A percentile compares a stretch with the other conserved stretches of the same genome.
Conservation (phyloP, 2,113 vertebrate genomes). For the Gnathochromis pfefferi region DNA sequence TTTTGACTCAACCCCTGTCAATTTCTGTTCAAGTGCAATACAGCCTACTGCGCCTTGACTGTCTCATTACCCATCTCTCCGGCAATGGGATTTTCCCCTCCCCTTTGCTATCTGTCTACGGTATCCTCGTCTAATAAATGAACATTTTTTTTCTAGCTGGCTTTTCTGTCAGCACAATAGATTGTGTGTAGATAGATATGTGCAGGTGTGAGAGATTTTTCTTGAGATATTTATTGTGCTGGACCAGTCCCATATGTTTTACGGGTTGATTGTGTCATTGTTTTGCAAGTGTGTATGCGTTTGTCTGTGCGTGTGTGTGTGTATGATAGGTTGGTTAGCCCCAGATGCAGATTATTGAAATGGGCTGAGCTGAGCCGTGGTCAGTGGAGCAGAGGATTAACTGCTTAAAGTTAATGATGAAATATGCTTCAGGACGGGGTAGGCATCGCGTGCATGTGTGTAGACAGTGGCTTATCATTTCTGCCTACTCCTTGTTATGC, state of each 20-base stretch:
- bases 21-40: background rate
- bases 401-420: constrained; percentile 76
- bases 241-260: constrained; percentile 50
- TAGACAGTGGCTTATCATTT: constrained; percentile 19
- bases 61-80: background rate
- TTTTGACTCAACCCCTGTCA: constrained; percentile 10
- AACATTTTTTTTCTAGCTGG: background rate
- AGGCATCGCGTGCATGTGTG: constrained; percentile 1
- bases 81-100: background rate
- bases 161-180: background rate
- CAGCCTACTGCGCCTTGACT: background rate
- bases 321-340: constrained; percentile 45
- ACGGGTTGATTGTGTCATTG: constrained; percentile 34
- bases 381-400: constrained; percentile 78
- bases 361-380: constrained; percentile 56
- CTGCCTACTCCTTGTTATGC: background rate
- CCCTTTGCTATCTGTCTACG: background rate
- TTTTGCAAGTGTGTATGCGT: background rate
- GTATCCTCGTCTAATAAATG: background rate
- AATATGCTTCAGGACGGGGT: constrained; percentile 64
- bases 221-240: constrained; percentile 36
- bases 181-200: background rate
- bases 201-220: constrained; percentile 1
- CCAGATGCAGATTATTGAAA: constrained; percentile 76
- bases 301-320: background rate